These are phyloP conservation scores for Eupelmus urozonus DNA, from an alignment of 2,888 invertebrate genomes.

Conservation along the genomic window DNA sequence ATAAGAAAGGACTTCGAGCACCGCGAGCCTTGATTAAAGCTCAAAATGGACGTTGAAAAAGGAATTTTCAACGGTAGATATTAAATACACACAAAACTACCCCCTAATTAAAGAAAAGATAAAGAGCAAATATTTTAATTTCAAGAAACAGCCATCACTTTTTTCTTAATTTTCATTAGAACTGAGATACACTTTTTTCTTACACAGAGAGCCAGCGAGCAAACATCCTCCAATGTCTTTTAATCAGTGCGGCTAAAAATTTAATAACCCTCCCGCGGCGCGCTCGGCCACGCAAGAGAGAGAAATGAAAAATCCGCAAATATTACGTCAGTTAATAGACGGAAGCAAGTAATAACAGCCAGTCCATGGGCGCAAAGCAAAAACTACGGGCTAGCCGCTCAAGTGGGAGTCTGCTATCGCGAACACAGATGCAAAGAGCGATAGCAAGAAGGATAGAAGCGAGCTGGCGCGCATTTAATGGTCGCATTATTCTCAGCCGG, in stretches of 20 bases:
- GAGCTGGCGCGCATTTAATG: conserved; percentile 56
- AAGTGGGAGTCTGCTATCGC: conserved; percentile 3
- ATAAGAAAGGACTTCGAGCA: too few relatives aligned
- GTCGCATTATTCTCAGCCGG: conserved; percentile 64
- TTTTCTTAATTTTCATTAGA: background rate
- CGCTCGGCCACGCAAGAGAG: background rate
- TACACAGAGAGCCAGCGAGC: background rate
- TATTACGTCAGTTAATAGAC: conserved; percentile 36
- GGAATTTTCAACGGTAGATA: too few relatives aligned
- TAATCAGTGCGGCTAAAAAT: conserved; percentile 30
- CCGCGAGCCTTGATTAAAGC: too few relatives aligned
- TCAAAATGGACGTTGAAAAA: too few relatives aligned
- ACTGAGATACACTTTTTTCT: background rate
- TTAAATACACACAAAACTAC: too few relatives aligned
- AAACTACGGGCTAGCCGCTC: conserved; percentile 4
- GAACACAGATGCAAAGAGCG: conserved; percentile 41
- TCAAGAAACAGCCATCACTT: background rate
- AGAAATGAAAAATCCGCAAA: conserved; percentile 5
- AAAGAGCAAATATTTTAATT: too few relatives aligned
- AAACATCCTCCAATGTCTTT: conserved; percentile 4
- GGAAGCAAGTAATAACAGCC: conserved; percentile 30
- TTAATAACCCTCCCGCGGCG: conserved; percentile 38
- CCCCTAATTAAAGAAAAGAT: too few relatives aligned
- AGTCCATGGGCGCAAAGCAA: conserved; percentile 15
- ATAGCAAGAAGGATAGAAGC: conserved; percentile 44